These are phyloP conservation scores for Malurus melanocephalus DNA, from an alignment of 2,113 vertebrate species.

Conservation along the genomic window DNA sequence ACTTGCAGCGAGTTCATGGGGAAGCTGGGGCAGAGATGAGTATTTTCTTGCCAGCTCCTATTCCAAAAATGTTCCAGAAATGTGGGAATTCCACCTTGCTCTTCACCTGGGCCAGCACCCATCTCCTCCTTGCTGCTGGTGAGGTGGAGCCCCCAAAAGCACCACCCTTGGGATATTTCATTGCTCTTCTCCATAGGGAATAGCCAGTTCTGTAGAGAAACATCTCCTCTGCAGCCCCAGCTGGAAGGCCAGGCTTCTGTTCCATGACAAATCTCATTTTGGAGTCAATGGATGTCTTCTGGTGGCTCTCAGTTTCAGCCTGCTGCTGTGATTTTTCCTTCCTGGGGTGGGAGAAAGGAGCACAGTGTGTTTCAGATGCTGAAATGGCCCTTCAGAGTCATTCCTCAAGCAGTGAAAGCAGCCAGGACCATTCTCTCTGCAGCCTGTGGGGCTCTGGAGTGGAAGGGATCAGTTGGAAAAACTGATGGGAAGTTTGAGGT, in stretches of 20 bases:
- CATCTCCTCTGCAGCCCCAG: background rate
- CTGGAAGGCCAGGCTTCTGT: background rate
- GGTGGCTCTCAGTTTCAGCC: fast-evolving
- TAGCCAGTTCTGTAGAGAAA: background rate
- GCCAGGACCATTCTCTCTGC: background rate
- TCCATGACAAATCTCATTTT: background rate
- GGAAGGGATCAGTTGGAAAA: background rate
- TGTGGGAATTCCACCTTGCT: fast-evolving
- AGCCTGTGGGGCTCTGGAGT: fast-evolving
- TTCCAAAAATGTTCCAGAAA: background rate
- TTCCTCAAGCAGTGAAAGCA: background rate
- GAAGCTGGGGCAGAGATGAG: fast-evolving
- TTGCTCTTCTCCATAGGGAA: fast-evolving
- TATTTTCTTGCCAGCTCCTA: background rate
- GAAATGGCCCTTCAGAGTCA: background rate
- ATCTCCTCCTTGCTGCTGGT: background rate
- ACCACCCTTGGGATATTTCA: fast-evolving
- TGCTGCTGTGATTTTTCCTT: background rate
- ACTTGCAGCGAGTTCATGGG: fast-evolving
- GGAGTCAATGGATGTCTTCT: background rate
- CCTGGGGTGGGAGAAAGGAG: background rate
- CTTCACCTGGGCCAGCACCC: fast-evolving
- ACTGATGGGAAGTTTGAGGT: background rate
- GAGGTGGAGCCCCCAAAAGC: fast-evolving
- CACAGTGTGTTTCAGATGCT: fast-evolving